Conservation (phyloP, 1,140 invertebrate species). For the Oryzaephilus surinamensis region DNA sequence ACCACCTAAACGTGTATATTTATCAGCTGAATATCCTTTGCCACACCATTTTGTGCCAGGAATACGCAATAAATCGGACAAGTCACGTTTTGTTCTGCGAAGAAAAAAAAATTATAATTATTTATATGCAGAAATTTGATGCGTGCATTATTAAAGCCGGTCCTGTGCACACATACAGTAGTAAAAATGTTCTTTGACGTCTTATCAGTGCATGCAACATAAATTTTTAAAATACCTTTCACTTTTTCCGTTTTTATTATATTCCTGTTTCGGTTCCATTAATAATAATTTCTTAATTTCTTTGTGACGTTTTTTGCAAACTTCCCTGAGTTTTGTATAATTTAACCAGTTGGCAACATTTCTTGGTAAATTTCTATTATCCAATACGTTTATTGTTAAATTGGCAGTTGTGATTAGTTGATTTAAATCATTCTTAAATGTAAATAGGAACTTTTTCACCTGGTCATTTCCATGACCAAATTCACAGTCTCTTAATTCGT, state of each 20-base stretch:
- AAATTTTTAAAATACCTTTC: too few species aligned
- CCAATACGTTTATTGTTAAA: constrained; percentile 26
- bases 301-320: constrained; percentile 39
- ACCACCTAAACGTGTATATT: constrained; percentile 65
- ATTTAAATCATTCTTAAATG: constrained; percentile 44
- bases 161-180: too few species aligned
- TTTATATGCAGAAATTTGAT: too few species aligned
- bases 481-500: constrained; percentile 53
- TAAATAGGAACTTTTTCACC: constrained; percentile 44
- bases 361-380: constrained; percentile 32
- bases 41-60: constrained; percentile 86
- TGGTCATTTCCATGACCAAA: constrained; percentile 43
- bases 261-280: background rate
- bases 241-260: too few species aligned
- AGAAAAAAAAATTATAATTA: too few species aligned
- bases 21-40: constrained; percentile 60
- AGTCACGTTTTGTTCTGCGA: constrained; percentile 34
- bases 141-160: too few species aligned
- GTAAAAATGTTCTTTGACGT: too few species aligned
- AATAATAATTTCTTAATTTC: constrained; percentile 18
- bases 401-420: constrained; percentile 36
- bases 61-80: constrained; percentile 53
- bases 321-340: constrained; percentile 40
- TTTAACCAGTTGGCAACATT: constrained; percentile 41
- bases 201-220: too few species aligned